Conservation (phyloP, 2,888 invertebrate genomes). For the Acanthopleura granulata region DNA sequence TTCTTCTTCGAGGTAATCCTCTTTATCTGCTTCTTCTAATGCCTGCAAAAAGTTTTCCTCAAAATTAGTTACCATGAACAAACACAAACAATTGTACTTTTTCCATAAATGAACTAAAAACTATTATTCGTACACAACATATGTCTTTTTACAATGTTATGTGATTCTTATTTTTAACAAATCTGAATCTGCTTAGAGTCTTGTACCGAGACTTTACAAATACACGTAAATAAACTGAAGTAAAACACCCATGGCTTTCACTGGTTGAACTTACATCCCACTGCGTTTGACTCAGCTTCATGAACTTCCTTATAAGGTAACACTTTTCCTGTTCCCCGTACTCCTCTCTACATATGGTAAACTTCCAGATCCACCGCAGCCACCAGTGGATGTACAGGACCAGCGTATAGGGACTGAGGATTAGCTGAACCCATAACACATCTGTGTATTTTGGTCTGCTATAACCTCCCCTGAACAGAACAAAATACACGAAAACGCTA, state of each 20-base stretch:
- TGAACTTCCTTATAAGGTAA: constrained; percentile 84
- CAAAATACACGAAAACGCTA: no score
- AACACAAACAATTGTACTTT: no score
- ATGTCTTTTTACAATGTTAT: no score
- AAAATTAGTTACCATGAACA: no score
- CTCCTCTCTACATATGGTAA: constrained; percentile 80
- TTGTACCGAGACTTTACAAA: no score
- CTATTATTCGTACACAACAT: no score
- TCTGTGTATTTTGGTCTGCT: constrained; percentile 81
- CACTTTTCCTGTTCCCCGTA: constrained; percentile 87
- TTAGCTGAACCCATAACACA: constrained; percentile 86
- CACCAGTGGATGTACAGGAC: constrained; percentile 82
- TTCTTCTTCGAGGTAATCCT: constrained; percentile 81
- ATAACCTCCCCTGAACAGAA: constrained; percentile 82
- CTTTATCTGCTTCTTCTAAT: constrained; percentile 81
- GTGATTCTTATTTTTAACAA: no score
- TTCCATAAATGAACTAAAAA: no score
- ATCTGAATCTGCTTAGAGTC: no score
- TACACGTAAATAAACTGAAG: neutral
- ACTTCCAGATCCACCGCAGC: constrained; percentile 85
- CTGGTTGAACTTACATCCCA: constrained; percentile 71
- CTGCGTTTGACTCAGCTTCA: constrained; percentile 74
- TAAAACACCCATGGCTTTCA: neutral
- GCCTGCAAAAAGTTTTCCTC: constrained; percentile 44
- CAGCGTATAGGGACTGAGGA: constrained; percentile 82